Evolutionary conservation across 2,113 vertebrate genomes (phyloP).

Genomic region (Clarias gariepinus): DNA sequence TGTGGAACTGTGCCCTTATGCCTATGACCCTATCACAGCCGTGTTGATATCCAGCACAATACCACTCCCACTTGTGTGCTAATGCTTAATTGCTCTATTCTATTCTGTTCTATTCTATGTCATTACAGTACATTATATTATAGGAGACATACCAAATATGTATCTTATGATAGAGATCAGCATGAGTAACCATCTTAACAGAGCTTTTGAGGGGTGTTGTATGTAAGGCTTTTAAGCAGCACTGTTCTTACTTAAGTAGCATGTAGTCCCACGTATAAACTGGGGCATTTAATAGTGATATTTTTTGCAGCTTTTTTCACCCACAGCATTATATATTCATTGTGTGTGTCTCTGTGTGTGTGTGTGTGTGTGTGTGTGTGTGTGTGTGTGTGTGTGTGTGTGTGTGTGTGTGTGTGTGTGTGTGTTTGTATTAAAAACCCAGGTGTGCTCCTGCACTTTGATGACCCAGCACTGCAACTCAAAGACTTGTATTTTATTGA

Average conservation of each 20-base stretch:
- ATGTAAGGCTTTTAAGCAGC: neutral
- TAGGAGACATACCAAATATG: neutral
- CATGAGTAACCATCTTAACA: neutral
- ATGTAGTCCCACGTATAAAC: neutral
- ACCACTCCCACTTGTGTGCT: too few relatives aligned
- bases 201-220: neutral
- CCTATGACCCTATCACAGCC: too few relatives aligned
- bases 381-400: conserved; percentile 14
- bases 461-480: conserved; percentile 90
- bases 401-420: conserved; percentile 32
- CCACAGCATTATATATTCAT: too few relatives aligned
- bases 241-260: neutral
- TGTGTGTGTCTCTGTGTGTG: too few relatives aligned
- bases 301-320: too few relatives aligned
- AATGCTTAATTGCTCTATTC: too few relatives aligned
- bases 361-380: conserved; percentile 15
- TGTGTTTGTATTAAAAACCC: conserved; percentile 19
- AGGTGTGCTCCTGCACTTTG: conserved; percentile 95
- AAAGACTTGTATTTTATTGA: conserved; percentile 91
- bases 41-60: too few relatives aligned
- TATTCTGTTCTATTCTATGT: too few relatives aligned
- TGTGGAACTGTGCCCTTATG: too few relatives aligned
- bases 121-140: neutral
- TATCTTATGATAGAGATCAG: neutral
- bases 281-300: neutral